These are phyloP conservation scores for Stenotaenia linearis DNA, from an alignment of 2,888 invertebrate genomes.

Conservation along the genomic window DNA sequence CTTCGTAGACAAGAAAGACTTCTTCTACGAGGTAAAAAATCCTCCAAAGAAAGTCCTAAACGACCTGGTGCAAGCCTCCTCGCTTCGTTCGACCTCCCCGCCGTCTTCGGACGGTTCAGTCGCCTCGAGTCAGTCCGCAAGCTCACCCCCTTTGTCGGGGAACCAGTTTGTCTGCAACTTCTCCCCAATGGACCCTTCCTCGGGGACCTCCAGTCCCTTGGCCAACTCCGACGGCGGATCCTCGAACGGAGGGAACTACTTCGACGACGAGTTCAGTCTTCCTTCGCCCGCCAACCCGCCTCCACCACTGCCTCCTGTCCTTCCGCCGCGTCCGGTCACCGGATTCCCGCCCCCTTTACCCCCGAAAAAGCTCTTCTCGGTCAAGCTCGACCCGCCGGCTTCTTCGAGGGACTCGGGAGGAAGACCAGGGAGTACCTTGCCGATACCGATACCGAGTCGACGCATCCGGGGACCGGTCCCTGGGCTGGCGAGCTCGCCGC, in stretches of 20 bases:
- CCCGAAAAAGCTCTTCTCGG: not conserved
- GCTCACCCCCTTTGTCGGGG: not conserved
- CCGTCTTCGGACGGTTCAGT: not conserved
- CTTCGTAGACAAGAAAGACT: constrained; percentile 91
- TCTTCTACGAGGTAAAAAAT: constrained; percentile 91
- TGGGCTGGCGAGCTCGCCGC: not conserved
- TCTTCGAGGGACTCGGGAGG: not conserved
- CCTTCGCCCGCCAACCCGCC: constrained; percentile 28
- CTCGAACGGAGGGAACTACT: too few species aligned
- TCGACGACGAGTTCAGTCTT: constrained; percentile 4
- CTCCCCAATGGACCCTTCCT: not conserved
- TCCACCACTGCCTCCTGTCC: constrained; percentile 34
- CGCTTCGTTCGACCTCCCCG: constrained; percentile 1
- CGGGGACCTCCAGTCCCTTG: not conserved
- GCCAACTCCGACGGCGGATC: not conserved
- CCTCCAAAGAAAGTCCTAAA: constrained; percentile 88
- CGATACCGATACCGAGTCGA: constrained; percentile 35
- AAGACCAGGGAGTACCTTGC: constrained; percentile 22
- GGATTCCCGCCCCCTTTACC: constrained; percentile 34
- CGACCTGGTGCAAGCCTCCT: constrained; percentile 59
- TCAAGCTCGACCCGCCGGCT: not conserved
- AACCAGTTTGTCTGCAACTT: not conserved
- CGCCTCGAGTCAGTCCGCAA: not conserved
- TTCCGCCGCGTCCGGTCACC: constrained; percentile 31
- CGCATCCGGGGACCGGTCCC: not conserved